Percentiles rank a stretch among this genome's conserved stretches.
These are phyloP conservation scores for Pipistrellus kuhlii DNA, from an alignment of 2,797 vertebrate genomes.

Conservation along the genomic window DNA sequence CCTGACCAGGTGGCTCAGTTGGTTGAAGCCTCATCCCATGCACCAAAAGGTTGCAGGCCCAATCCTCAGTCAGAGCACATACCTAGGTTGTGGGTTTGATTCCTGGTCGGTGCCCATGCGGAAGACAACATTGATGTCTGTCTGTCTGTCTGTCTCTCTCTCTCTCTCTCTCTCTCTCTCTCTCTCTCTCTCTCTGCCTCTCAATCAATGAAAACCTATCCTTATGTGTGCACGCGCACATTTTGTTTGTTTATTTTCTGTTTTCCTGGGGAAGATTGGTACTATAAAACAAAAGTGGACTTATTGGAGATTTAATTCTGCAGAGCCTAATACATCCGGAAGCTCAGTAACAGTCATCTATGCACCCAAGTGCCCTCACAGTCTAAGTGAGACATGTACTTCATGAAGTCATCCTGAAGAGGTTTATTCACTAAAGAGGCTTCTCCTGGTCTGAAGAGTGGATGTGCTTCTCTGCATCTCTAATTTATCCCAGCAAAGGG, in stretches of 20 bases:
- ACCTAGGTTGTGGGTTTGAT: not conserved
- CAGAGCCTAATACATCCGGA: not conserved
- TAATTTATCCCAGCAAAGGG: not conserved
- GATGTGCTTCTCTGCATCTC: not conserved
- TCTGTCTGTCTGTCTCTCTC: not conserved
- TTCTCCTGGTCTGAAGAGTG: constrained; percentile 49
- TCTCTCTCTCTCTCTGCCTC: too few species aligned
- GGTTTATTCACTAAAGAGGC: constrained; percentile 52
- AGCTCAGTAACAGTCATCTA: constrained; percentile 35
- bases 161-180: not conserved
- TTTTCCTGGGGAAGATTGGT: not conserved
- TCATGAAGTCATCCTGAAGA: constrained; percentile 52
- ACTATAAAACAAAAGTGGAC: not conserved
- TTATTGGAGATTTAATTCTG: not conserved
- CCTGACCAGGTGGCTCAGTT: not conserved
- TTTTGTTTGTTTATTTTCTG: not conserved
- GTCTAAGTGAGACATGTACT: constrained; percentile 39
- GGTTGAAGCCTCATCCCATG: not conserved
- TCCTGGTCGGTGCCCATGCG: not conserved
- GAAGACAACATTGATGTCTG: not conserved
- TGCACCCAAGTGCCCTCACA: not conserved
- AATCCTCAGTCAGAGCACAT: not conserved
- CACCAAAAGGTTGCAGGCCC: not conserved
- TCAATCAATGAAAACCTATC: not conserved
- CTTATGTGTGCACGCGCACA: not conserved